Evolutionary conservation across 53 echinoderm and acorn worm species (phyloP).

Genomic region (Patiria pectinifera): DNA sequence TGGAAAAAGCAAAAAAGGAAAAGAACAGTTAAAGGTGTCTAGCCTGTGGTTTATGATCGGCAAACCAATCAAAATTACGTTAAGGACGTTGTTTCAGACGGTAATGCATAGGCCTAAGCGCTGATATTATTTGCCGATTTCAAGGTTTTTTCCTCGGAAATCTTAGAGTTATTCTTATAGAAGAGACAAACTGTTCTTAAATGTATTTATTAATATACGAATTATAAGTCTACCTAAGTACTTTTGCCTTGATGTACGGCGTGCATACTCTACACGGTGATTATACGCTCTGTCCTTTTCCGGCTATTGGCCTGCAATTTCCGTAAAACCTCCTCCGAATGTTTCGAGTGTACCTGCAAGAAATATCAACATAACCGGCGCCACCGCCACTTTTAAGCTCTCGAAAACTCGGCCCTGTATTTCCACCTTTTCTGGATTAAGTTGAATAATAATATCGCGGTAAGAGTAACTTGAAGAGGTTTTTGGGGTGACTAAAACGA

Average conservation of each 20-base stretch:
- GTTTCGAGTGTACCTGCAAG: slow-evolving; percentile 14
- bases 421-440: slow-evolving; percentile 16
- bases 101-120: too few species aligned
- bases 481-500: background rate
- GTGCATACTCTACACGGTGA: too few species aligned
- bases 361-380: slow-evolving; percentile 32
- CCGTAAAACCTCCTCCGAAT: background rate
- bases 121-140: too few species aligned
- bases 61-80: too few species aligned
- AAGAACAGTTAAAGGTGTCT: too few species aligned
- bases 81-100: too few species aligned
- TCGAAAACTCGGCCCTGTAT: background rate
- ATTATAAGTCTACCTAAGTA: background rate
- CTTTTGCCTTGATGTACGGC: background rate
- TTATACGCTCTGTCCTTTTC: background rate
- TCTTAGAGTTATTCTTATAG: too few species aligned
- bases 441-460: background rate
- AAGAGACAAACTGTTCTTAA: too few species aligned
- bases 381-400: background rate
- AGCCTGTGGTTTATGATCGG: too few species aligned
- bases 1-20: background rate
- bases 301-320: background rate
- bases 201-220: too few species aligned
- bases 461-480: background rate
- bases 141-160: too few species aligned